These are phyloP conservation scores for Proisotoma minuta DNA, from an alignment of 2,888 invertebrate species.

Conservation along the genomic window DNA sequence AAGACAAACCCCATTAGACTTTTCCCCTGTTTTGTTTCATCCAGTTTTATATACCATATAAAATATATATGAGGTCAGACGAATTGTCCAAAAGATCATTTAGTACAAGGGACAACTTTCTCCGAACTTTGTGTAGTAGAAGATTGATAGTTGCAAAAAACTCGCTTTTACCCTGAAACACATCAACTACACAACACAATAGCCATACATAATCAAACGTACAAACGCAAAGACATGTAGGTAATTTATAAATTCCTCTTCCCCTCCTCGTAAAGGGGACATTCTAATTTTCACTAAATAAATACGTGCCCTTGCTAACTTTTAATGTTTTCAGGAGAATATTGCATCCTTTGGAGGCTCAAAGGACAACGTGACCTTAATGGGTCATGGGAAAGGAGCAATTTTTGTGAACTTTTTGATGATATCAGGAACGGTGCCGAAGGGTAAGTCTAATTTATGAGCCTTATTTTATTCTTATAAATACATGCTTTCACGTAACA, in stretches of 20 bases:
- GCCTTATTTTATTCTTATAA: conserved; percentile 13
- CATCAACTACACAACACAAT: background rate
- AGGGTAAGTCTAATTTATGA: conserved; percentile 44
- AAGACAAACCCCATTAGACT: background rate
- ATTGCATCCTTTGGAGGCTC: conserved; percentile 44
- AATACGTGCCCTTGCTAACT: too few species aligned
- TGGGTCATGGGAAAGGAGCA: conserved; percentile 46
- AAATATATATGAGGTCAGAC: too few species aligned
- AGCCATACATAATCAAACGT: too few species aligned
- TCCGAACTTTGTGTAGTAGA: too few species aligned
- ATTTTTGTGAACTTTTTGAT: conserved; percentile 47
- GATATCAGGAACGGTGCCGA: conserved; percentile 47
- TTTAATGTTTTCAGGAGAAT: conserved; percentile 44
- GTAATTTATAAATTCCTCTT: too few species aligned
- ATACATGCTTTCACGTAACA: too few species aligned
- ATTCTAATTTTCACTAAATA: too few species aligned
- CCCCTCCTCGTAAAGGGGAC: too few species aligned
- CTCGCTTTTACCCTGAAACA: background rate
- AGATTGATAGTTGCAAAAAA: background rate
- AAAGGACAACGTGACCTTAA: conserved; percentile 44
- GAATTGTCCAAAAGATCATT: too few species aligned
- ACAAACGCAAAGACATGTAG: too few species aligned
- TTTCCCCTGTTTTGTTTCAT: background rate
- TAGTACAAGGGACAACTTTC: background rate
- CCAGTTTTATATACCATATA: too few species aligned